Evolutionary conservation across 35 echinoderm and acorn worm genomes (phyloP), one percentile per base, ranked within the genome.

Genomic region (Lytechinus pictus): DNA sequence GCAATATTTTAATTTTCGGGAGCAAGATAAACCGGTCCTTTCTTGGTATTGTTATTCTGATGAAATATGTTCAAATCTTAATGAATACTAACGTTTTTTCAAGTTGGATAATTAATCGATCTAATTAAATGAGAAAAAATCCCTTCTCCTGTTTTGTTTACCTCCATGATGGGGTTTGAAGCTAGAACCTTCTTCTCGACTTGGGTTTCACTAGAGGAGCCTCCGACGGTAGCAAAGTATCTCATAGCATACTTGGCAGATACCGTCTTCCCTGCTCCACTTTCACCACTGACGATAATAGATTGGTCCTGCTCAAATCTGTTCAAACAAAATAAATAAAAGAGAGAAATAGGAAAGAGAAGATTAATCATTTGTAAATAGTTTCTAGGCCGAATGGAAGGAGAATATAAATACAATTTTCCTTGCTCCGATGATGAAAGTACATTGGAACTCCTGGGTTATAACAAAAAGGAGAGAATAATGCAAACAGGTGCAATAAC

Each of bases 181-280:
- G 97, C 98, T 12, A 99, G 95, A 0, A 99, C 98, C 94, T 97
- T 97, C 96, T 99, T 97, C 94, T 98, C 97, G 51, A 99, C 94
- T 89, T 99, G 97, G 3, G 98, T 99, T 94, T 99, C 98, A 24
- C 96, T 94, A 52, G 96, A 94, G 14, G 95, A 96, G 9, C 98
- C 96, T 44, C 98, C 97, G 13, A 97, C 96, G 10, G 95, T 96
- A 9, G 98, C 98, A 95, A 97, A 99, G 96, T 99, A 99, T 86
- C 98, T 94, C 98, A 99, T 99, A 61, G 98, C 98, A 97, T 99
- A 99, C 95, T 99, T 99, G 87, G 98, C 98, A 27, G 98, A 99
- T 87, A 99, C 98, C 9, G 98, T 99, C 60, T 99, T 97, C 12
- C 96, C 98, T 51, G 98, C 98, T 28, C 98, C 98, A 86, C 98